Conservation (phyloP, 1,140 invertebrate genomes). For the Euglossa dilemma region DNA sequence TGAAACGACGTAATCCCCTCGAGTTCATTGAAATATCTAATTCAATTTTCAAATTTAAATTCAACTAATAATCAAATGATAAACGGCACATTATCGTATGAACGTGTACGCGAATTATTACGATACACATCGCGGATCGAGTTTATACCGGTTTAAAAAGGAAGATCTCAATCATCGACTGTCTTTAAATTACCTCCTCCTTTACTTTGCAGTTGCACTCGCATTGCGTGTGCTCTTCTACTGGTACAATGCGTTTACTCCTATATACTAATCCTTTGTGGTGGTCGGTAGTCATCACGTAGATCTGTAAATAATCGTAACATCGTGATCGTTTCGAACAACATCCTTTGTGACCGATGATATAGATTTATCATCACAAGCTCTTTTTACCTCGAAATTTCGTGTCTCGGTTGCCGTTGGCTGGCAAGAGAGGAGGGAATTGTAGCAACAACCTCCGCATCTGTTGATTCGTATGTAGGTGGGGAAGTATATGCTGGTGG, state of each 20-base stretch:
- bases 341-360: neutral
- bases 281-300: neutral
- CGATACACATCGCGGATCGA: neutral
- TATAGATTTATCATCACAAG: neutral
- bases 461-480: conserved; percentile 86
- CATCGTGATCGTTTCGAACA: too few relatives aligned
- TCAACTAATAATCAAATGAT: neutral
- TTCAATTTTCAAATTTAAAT: too few relatives aligned
- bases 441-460: conserved; percentile 88
- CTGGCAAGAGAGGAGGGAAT: conserved; percentile 85
- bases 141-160: conserved; percentile 45
- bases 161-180: conserved; percentile 57
- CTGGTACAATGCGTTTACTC: conserved; percentile 78
- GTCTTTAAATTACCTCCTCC: conserved; percentile 79
- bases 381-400: conserved; percentile 78
- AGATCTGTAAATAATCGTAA: conserved; percentile 38
- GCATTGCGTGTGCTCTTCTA: conserved; percentile 86
- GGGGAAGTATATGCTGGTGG: conserved; percentile 84
- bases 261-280: neutral
- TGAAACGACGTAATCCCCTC: neutral
- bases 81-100: neutral
- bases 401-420: conserved; percentile 81
- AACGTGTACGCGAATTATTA: conserved; percentile 17
- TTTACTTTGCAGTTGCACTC: conserved; percentile 85
- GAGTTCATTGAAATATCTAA: neutral